Conservation (phyloP, 2,888 invertebrate genomes). For the Nebria brevicollis region DNA sequence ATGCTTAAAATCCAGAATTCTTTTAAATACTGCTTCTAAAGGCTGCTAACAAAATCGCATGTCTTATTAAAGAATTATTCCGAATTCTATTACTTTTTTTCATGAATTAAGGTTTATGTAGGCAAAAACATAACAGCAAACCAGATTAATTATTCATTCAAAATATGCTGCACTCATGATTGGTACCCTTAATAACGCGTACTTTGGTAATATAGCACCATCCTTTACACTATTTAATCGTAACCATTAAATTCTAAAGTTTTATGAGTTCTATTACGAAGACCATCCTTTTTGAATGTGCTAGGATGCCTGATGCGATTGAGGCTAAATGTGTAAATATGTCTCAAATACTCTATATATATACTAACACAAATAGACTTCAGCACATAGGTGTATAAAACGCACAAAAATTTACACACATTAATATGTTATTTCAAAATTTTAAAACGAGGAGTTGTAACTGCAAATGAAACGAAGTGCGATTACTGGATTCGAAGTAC, state of each 20-base stretch:
- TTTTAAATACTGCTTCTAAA: too few relatives aligned
- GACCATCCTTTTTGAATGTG: background rate
- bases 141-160: too few relatives aligned
- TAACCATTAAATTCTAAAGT: constrained; percentile 16
- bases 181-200: background rate
- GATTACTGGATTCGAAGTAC: background rate
- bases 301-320: background rate
- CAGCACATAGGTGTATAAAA: background rate
- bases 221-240: background rate
- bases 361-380: background rate
- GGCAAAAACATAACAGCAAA: too few relatives aligned
- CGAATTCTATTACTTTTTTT: too few relatives aligned
- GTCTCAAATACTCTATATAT: background rate
- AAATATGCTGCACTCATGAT: background rate
- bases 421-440: background rate
- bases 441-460: background rate
- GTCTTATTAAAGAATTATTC: too few relatives aligned
- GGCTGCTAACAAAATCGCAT: too few relatives aligned
- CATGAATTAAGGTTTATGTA: too few relatives aligned
- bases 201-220: background rate
- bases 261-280: constrained; percentile 3
- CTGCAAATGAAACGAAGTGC: background rate
- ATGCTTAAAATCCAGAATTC: too few relatives aligned
- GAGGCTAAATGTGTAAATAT: background rate
- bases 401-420: background rate